A percentile compares a stretch with the other conserved stretches of the same genome.
Evolutionary conservation across 2,888 invertebrate genomes (phyloP).

Genomic region (Loripinus fragilis): DNA sequence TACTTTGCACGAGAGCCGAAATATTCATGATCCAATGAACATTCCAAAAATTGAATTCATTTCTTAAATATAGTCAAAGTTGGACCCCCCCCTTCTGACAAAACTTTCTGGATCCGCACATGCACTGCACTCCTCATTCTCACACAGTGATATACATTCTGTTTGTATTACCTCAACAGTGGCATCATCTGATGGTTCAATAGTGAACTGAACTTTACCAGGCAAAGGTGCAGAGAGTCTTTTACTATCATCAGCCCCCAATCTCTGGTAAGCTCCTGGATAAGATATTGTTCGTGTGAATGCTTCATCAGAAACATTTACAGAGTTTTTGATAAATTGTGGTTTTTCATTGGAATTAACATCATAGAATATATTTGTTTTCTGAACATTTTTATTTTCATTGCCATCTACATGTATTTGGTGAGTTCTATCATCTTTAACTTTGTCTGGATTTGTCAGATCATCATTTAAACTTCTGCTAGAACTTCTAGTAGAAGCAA

Average conservation of each 20-base stretch:
- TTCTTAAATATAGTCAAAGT: no score
- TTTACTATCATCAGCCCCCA: conserved; percentile 29
- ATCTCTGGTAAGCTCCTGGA: conserved; percentile 21
- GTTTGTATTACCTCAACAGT: neutral
- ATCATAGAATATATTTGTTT: neutral
- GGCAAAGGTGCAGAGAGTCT: conserved; percentile 38
- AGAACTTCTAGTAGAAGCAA: neutral
- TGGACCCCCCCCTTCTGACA: no score
- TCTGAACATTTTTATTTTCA: neutral
- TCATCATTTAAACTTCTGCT: neutral
- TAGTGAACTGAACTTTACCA: neutral
- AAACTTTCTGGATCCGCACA: no score
- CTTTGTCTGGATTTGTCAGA: neutral
- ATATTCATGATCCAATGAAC: no score
- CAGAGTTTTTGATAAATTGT: neutral
- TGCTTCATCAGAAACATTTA: neutral
- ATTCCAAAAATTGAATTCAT: no score
- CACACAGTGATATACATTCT: no score
- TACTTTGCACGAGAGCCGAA: no score
- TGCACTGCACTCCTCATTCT: no score
- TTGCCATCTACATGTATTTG: no score
- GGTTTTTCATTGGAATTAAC: neutral
- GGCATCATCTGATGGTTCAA: neutral
- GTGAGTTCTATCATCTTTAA: neutral
- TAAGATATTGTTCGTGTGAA: conserved; percentile 32